Percentiles rank a stretch among this genome's conserved stretches.
Conservation (phyloP, 2,797 vertebrate genomes). For the Erethizon dorsatum region DNA sequence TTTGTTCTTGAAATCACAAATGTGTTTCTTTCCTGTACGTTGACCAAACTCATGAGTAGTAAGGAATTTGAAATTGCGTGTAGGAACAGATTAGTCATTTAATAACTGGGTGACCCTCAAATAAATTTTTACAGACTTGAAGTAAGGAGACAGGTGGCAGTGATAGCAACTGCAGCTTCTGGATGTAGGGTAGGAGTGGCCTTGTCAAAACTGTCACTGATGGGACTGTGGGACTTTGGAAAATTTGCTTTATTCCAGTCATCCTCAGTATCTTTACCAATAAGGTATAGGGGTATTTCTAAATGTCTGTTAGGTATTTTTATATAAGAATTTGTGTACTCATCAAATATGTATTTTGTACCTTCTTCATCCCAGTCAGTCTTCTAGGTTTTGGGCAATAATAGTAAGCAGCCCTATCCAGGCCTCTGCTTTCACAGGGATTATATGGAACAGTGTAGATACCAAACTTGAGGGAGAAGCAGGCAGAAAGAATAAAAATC, state of each 20-base stretch:
- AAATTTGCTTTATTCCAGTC: neutral
- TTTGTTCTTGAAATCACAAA: slow-evolving; percentile 3
- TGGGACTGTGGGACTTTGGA: neutral
- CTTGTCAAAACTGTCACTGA: neutral
- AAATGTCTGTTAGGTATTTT: neutral
- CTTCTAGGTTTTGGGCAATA: neutral
- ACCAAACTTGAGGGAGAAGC: neutral
- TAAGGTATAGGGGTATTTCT: neutral
- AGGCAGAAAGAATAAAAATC: neutral
- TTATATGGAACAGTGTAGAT: neutral
- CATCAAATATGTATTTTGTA: neutral
- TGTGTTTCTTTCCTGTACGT: neutral
- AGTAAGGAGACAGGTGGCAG: neutral
- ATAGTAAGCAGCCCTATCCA: neutral
- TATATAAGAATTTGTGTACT: neutral
- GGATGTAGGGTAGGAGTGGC: neutral
- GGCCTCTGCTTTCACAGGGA: neutral
- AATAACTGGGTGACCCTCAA: neutral
- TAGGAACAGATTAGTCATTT: neutral
- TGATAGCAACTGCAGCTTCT: neutral
- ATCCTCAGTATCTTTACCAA: neutral
- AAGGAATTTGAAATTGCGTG: neutral
- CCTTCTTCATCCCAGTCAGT: neutral
- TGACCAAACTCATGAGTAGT: neutral
- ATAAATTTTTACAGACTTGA: neutral